Base-by-base conservation (phyloP, 2,797 vertebrate species). In the Salmo trutta region DNA sequence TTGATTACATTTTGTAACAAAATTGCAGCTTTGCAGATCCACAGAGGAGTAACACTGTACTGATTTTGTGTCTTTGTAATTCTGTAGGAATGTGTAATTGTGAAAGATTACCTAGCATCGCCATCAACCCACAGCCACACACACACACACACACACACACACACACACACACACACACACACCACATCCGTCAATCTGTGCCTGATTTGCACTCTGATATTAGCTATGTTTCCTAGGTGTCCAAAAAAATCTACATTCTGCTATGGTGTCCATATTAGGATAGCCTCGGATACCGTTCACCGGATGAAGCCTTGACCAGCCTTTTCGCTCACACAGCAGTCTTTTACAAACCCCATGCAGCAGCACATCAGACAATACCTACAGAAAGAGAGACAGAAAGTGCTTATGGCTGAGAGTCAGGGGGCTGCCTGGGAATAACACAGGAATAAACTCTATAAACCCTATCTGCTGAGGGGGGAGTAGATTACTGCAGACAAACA, bases 1-100 rank as follows among this genome's bases (percentile, higher is more conserved):
- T 72, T 92, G 90, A 91, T 92, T 89, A 76, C 83, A 73, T 75
- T 84, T 75, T 31, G 83, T 77, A 79, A 75, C 2, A 68, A 90
- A 90, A 78, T 88, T 76, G 83, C 79, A 86, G 77, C 86, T n/a
- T 88, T 83, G 81, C 84, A 68, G 75, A 66, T 64, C 51, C 70
- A 74, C 77, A 74, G 53, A 73, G 69, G 27, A 79, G 67, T 1
- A 36, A 36, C 15, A 21, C 70, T 33, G 6, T 66, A 24, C 36
- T 78, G 75, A 88, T 88, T 88, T 80, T 76, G 71, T 54, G 8
- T 71, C 81, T 79, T 79, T 72, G 77, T 24, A 24, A 64, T 89
- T 88, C 86, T 31, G 64, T 82, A 85, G 79, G 75, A 87, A 82
- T 77, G 59, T 84, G 71, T 88, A 83, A 90, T 91, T 90, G 84